Evolutionary conservation across 2,113 vertebrate genomes (phyloP), one percentile per base, ranked within the genome.

Genomic region (Pyxicephalus adspersus): DNA sequence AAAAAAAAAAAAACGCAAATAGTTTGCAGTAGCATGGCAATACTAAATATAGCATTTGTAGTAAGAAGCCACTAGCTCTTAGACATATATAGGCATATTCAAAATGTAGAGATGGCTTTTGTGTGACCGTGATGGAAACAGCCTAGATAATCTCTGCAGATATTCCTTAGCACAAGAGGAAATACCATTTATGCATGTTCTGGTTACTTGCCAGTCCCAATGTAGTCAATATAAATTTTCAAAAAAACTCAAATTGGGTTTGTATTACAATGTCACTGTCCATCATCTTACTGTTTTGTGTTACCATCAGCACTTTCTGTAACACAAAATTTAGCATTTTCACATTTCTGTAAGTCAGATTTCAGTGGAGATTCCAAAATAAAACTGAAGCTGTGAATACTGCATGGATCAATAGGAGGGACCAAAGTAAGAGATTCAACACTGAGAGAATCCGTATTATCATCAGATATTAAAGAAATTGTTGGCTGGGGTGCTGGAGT

Each of bases 341-440:
- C 58, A 0, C 83, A 78, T 51, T 84, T 50, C 26, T 68, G 80
- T 4, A 52, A 57, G 73, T 84, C 19, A 31, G 89, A 77, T 1
- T 87, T 90, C 1, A 84, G 0, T 18, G 91, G 83, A 5, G 86
- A 55, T 3, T 83, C 90, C 9, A 87, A 76, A 25, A 85, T 13
- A 77, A 79, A 81, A 0, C 86, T 50, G 29, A 95, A 87, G 26
- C 84, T 64, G 19, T 84, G 94, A 52, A 99, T 95, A 85, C 92
- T 94, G 9, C 92, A 91, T 0, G 94, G 90, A 85, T 96, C 95
- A 0, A 96, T 90, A 0, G 97, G 97, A 0, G 96, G 98, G 65
- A 98, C 88, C 58, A 99, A 91, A 0, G 98, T 99, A 45, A 98
- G 94, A 0, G 96, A 98, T 88, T 99, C 98, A 18, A 96, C 92